Conservation (phyloP, 2,113 vertebrate species). For the Choloepus hoffmanni region DNA sequence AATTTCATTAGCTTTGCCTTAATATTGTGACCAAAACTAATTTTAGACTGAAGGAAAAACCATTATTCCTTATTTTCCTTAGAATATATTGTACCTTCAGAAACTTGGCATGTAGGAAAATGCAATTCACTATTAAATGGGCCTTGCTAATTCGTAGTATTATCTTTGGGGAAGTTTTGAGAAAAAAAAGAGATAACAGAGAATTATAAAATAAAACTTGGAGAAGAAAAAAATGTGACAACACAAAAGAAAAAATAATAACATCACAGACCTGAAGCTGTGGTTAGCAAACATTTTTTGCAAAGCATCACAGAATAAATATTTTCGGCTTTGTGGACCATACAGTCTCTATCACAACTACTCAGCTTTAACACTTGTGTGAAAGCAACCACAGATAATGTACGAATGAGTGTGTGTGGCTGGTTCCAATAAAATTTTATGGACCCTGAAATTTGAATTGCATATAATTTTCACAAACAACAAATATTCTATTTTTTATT, state of each 20-base stretch:
- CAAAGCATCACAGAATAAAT: background rate
- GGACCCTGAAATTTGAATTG: background rate
- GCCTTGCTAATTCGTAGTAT: constrained; percentile 63
- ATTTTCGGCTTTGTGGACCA: background rate
- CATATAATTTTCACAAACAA: background rate
- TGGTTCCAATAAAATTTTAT: background rate
- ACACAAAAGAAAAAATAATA: background rate
- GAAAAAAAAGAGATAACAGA: background rate
- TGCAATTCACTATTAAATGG: constrained; percentile 49
- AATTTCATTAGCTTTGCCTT: constrained; percentile 69
- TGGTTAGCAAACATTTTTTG: background rate
- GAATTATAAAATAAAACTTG: constrained; percentile 25
- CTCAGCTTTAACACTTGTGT: background rate
- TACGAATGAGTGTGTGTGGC: background rate
- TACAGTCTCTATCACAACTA: background rate
- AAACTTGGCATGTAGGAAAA: constrained; percentile 61
- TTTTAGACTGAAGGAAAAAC: constrained; percentile 64
- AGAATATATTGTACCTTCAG: constrained; percentile 68
- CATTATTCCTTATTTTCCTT: constrained; percentile 69
- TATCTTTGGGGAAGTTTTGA: constrained; percentile 46
- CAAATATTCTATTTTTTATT: background rate
- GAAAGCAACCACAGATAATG: background rate
- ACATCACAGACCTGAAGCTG: background rate
- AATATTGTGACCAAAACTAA: constrained; percentile 72
- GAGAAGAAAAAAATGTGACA: background rate